These are phyloP conservation scores for Ditula angustiorana DNA, from an alignment of 2,888 invertebrate genomes.

Conservation along the genomic window DNA sequence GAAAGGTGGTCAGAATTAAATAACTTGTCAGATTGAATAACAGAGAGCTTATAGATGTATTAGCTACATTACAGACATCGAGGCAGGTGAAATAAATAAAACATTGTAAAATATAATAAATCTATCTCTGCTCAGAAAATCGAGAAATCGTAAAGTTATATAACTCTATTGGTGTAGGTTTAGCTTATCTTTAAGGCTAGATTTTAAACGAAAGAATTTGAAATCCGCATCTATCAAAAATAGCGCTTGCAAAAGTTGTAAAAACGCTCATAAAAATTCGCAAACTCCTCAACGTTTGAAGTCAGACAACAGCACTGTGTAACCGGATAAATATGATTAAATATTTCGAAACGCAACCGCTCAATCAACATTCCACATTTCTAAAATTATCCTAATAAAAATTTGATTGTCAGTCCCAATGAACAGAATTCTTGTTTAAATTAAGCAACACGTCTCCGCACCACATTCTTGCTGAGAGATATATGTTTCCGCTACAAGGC, in stretches of 20 bases:
- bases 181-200: no score
- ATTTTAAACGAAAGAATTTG: background rate
- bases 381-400: constrained; percentile 27
- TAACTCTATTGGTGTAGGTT: no score
- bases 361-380: constrained; percentile 20
- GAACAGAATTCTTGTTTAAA: constrained; percentile 29
- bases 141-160: no score
- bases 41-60: no score
- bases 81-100: no score
- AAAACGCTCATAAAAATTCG: constrained; percentile 4
- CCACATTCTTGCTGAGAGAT: constrained; percentile 28
- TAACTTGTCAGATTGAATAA: no score
- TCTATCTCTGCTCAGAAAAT: no score
- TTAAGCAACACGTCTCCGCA: constrained; percentile 23
- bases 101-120: no score
- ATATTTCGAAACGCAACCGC: background rate
- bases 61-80: no score
- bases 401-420: constrained; percentile 34
- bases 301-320: background rate
- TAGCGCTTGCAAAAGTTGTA: constrained; percentile 12
- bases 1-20: no score
- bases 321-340: constrained; percentile 15
- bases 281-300: constrained; percentile 4
- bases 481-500: constrained; percentile 28
- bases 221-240: background rate